A percentile compares a stretch with the other conserved stretches of the same genome.
Evolutionary conservation across 2,113 vertebrate species (phyloP).

Genomic region (Machaerirhynchus nigripectus): DNA sequence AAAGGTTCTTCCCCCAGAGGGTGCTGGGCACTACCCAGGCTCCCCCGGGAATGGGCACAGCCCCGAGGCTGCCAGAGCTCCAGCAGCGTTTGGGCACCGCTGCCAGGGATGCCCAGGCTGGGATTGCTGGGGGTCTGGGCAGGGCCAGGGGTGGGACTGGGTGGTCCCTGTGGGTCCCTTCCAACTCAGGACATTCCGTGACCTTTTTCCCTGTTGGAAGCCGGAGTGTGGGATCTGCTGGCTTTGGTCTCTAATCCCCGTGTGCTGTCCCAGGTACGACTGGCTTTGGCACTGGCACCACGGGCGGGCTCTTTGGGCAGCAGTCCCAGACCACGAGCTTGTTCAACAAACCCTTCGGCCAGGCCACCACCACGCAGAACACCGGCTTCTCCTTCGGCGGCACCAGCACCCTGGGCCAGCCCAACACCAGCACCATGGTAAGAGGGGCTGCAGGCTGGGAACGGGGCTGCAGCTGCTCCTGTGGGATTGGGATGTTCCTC

Average conservation of each 20-base stretch:
- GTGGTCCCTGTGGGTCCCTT: rapidly evolving
- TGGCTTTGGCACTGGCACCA: conserved; percentile 81
- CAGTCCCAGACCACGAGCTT: conserved; percentile 75
- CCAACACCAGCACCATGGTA: conserved; percentile 90
- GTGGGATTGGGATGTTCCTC: rapidly evolving
- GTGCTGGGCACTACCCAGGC: not conserved
- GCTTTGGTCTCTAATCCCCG: not conserved
- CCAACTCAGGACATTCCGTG: rapidly evolving
- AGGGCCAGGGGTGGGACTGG: not conserved
- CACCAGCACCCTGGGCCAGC: conserved; percentile 84
- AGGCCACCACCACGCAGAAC: conserved; percentile 84
- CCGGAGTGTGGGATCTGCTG: rapidly evolving
- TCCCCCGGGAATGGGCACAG: not conserved
- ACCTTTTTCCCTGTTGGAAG: rapidly evolving
- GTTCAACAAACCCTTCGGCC: conserved; percentile 90
- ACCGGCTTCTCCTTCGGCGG: conserved; percentile 88
- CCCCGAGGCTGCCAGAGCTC: not conserved
- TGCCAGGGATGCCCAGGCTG: not conserved
- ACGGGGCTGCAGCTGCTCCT: rapidly evolving
- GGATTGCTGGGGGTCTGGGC: not conserved
- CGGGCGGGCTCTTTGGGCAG: conserved; percentile 83
- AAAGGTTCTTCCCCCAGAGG: not conserved
- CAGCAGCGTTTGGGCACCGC: not conserved
- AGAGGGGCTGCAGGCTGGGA: not conserved
- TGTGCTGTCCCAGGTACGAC: conserved; percentile 64